These are phyloP conservation scores for Gymnocypris eckloni DNA, from an alignment of 2,797 vertebrate genomes.

Conservation along the genomic window DNA sequence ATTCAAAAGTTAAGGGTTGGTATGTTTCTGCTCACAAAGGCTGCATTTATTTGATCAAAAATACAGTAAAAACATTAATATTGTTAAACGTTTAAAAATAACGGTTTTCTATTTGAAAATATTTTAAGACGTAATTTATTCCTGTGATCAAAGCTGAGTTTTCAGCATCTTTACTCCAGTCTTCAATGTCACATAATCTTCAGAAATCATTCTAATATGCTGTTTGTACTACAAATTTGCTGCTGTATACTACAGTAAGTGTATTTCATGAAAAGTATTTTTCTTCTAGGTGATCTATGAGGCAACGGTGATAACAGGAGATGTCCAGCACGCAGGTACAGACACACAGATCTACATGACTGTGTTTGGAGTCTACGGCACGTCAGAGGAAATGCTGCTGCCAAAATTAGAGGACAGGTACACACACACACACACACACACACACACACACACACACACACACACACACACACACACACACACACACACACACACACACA, in stretches of 20 bases:
- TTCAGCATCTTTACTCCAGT: background rate
- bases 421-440: conserved; percentile 17
- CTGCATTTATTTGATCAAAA: background rate
- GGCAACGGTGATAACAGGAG: conserved; percentile 89
- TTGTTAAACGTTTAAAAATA: background rate
- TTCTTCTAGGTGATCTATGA: conserved; percentile 87
- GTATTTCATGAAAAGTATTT: background rate
- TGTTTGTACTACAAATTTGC: background rate
- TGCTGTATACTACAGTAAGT: background rate
- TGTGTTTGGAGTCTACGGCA: conserved; percentile 91
- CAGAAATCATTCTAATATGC: background rate
- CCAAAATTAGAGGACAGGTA: conserved; percentile 94
- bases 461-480: conserved; percentile 3
- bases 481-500: background rate
- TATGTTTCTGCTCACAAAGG: background rate
- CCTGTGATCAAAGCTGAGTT: background rate
- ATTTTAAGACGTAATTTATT: background rate
- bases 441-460: background rate
- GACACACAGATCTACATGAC: conserved; percentile 90
- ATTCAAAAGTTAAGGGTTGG: background rate
- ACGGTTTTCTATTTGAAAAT: background rate
- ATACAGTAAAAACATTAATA: background rate
- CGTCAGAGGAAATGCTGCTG: conserved; percentile 89
- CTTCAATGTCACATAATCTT: background rate
- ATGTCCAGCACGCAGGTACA: conserved; percentile 85